Percentiles rank a stretch among this genome's conserved stretches.
Conservation (phyloP, 2,888 invertebrate genomes). For the Ditula angustiorana region DNA sequence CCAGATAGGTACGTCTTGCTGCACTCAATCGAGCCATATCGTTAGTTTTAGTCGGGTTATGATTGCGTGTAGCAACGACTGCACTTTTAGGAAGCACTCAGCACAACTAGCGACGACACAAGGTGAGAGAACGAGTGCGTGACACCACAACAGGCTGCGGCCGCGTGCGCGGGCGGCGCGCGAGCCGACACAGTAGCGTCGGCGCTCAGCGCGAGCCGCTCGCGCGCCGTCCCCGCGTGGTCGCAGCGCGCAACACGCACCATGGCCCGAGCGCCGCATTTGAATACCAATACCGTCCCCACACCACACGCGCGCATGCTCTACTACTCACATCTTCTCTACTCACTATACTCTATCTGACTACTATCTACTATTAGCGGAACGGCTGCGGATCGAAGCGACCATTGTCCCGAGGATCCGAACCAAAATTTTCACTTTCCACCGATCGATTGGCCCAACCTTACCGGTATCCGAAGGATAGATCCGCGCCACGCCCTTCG, state of each 20-base stretch:
- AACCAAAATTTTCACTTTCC: slow-evolving; percentile 58
- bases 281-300: slow-evolving; percentile 89
- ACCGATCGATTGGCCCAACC: slow-evolving; percentile 55
- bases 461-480: slow-evolving; percentile 72
- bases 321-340: slow-evolving; percentile 81
- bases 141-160: slow-evolving; percentile 53
- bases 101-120: slow-evolving; percentile 82
- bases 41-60: slow-evolving; percentile 29
- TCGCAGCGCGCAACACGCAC: slow-evolving; percentile 62
- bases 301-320: slow-evolving; percentile 85
- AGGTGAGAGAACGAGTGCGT: slow-evolving; percentile 85
- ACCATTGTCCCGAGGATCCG: slow-evolving; percentile 74
- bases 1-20: slow-evolving; percentile 76
- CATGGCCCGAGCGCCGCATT: slow-evolving; percentile 87
- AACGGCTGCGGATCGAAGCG: slow-evolving; percentile 75
- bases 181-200: background rate
- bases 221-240: slow-evolving; percentile 37
- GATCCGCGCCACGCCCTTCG: slow-evolving; percentile 70
- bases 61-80: slow-evolving; percentile 66
- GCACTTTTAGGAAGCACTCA: slow-evolving; percentile 83
- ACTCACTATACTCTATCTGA: slow-evolving; percentile 80
- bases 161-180: slow-evolving; percentile 16
- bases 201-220: slow-evolving; percentile 41
- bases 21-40: slow-evolving; percentile 55
- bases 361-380: slow-evolving; percentile 80